Percentiles rank a stretch among this genome's conserved stretches.
Conservation (phyloP, 1,140 invertebrate species). For the Leptinotarsa texana region DNA sequence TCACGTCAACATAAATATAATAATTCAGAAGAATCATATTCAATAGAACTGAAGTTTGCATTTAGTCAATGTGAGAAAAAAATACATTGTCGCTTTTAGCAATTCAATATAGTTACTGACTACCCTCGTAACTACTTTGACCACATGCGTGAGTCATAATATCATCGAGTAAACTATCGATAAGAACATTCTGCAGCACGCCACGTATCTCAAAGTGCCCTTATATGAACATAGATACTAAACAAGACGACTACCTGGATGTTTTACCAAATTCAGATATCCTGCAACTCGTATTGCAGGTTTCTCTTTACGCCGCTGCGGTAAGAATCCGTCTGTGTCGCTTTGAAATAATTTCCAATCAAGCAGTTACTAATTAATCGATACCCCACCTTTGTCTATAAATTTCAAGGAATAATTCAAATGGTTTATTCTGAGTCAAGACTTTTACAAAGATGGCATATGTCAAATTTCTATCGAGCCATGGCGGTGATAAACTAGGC, state of each 20-base stretch:
- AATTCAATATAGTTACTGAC: too few species aligned
- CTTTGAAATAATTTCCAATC: conserved; percentile 2
- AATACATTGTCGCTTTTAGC: too few species aligned
- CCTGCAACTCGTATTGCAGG: not conserved
- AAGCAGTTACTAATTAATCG: not conserved
- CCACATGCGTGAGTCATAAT: not conserved
- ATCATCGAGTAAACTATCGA: not conserved
- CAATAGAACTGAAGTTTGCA: too few species aligned
- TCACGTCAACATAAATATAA: too few species aligned
- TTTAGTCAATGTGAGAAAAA: too few species aligned
- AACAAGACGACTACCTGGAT: conserved; percentile 7
- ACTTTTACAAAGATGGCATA: not conserved
- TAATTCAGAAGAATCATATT: too few species aligned
- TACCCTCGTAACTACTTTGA: too few species aligned
- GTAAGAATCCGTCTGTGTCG: not conserved
- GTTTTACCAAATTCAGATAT: conserved; percentile 8
- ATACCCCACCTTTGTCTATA: not conserved
- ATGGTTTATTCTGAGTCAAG: not conserved
- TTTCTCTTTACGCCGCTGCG: not conserved
- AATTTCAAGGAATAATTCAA: not conserved
- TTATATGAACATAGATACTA: conserved; percentile 1
- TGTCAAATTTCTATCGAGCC: not conserved
- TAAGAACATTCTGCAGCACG: conserved; percentile 8
- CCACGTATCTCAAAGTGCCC: conserved; percentile 1
- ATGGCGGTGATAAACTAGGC: not conserved